Conservation (phyloP, 2,888 invertebrate species). For the Platycnemis pennipes region DNA sequence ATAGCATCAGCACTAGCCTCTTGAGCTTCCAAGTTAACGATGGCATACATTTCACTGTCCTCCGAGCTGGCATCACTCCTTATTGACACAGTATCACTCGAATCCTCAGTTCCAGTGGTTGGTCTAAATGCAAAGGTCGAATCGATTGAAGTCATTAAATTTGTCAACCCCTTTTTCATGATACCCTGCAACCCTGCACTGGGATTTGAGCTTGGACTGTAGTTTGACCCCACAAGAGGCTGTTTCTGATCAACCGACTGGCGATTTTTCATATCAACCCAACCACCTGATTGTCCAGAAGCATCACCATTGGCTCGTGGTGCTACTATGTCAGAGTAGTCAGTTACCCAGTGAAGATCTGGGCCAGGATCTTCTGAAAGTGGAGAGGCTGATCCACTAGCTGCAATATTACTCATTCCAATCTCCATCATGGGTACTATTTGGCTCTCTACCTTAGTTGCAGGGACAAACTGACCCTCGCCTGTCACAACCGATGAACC, state of each 20-base stretch:
- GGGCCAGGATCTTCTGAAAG: constrained; percentile 56
- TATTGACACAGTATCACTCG: constrained; percentile 87
- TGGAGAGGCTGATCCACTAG: constrained; percentile 34
- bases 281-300: neutral
- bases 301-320: constrained; percentile 55
- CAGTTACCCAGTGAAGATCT: constrained; percentile 44
- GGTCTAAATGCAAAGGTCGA: constrained; percentile 86
- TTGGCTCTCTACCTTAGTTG: neutral
- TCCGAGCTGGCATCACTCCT: constrained; percentile 90
- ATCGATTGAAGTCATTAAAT: constrained; percentile 91
- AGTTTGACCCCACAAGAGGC: neutral
- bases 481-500: constrained; percentile 70
- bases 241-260: constrained; percentile 28
- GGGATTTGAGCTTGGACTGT: neutral
- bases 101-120: constrained; percentile 84
- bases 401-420: neutral
- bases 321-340: constrained; percentile 13
- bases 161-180: constrained; percentile 91
- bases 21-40: constrained; percentile 79
- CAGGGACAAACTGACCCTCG: neutral
- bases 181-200: constrained; percentile 3
- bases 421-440: neutral
- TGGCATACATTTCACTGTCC: constrained; percentile 93
- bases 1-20: constrained; percentile 84
- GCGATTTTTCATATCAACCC: constrained; percentile 1